Evolutionary conservation across 2,113 vertebrate genomes (phyloP).

Genomic region (Cololabis saira): DNA sequence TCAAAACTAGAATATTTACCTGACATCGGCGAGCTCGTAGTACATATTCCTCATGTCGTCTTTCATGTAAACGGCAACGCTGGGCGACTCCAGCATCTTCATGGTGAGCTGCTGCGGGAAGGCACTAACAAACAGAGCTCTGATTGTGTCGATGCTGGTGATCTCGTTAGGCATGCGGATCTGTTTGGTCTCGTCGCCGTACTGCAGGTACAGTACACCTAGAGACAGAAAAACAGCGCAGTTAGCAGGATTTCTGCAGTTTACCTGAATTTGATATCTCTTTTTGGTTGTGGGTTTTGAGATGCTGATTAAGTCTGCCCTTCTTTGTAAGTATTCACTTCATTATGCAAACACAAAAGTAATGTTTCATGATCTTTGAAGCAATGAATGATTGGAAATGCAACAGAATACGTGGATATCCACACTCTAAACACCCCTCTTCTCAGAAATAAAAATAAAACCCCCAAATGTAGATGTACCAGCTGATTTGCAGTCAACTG

Average conservation of each 20-base stretch:
- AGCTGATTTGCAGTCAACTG: too few relatives aligned
- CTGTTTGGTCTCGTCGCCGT: constrained; percentile 96
- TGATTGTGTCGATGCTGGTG: constrained; percentile 94
- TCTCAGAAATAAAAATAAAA: too few relatives aligned
- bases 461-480: too few relatives aligned
- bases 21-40: constrained; percentile 93
- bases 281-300: background rate
- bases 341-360: too few relatives aligned
- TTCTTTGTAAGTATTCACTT: too few relatives aligned
- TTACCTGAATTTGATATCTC: background rate
- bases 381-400: too few relatives aligned
- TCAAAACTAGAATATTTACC: constrained; percentile 73
- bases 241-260: background rate
- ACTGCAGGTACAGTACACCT: constrained; percentile 97
- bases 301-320: too few relatives aligned
- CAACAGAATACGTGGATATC: too few relatives aligned
- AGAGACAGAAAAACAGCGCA: background rate
- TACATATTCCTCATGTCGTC: constrained; percentile 96
- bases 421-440: too few relatives aligned
- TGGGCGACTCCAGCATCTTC: constrained; percentile 96
- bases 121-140: constrained; percentile 97
- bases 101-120: constrained; percentile 97
- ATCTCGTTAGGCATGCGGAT: constrained; percentile 97
- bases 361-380: too few relatives aligned
- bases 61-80: constrained; percentile 95